phyloP scores from a whole-genome alignment of 2,888 invertebrate species.

The Uloborus plumipes region DNA sequence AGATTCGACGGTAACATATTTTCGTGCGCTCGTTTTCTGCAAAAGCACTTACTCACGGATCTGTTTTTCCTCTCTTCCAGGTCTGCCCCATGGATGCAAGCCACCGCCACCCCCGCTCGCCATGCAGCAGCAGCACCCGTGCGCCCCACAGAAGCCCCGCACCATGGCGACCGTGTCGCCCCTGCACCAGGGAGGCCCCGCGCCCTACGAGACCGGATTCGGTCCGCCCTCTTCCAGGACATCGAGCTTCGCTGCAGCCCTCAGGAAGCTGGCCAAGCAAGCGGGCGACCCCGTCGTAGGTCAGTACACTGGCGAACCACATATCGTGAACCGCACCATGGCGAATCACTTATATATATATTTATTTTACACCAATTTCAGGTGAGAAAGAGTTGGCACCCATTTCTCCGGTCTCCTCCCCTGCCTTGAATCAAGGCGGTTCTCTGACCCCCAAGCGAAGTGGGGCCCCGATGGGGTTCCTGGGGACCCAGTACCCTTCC shows the following conservation, averaged over 20 bases:
- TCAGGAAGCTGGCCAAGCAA: slow-evolving; percentile 91
- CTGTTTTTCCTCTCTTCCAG: slow-evolving; percentile 15
- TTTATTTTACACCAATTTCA: too few relatives aligned
- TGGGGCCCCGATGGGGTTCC: slow-evolving; percentile 24
- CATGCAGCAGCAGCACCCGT: slow-evolving; percentile 32
- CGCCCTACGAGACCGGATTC: slow-evolving; percentile 25
- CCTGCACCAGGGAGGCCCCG: slow-evolving; percentile 68
- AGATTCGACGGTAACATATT: too few relatives aligned
- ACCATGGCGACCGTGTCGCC: slow-evolving; percentile 70
- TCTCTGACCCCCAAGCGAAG: slow-evolving; percentile 41
- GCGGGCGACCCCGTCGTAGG: slow-evolving; percentile 74
- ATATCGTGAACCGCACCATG: too few relatives aligned
- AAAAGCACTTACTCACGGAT: not conserved
- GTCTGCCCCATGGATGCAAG: slow-evolving; percentile 60
- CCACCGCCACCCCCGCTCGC: slow-evolving; percentile 27
- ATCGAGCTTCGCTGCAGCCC: slow-evolving; percentile 88
- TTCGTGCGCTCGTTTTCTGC: too few relatives aligned
- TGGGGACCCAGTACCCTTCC: slow-evolving; percentile 33
- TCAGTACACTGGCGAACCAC: not conserved
- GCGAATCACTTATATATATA: too few relatives aligned
- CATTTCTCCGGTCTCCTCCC: slow-evolving; percentile 59
- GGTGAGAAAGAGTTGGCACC: slow-evolving; percentile 53
- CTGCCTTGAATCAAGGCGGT: slow-evolving; percentile 27
- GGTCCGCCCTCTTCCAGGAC: slow-evolving; percentile 70
- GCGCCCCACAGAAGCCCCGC: slow-evolving; percentile 48